Percentiles rank a stretch among this genome's conserved stretches.
Evolutionary conservation across 2,797 vertebrate genomes (phyloP).

Genomic region (Paguma larvata): DNA sequence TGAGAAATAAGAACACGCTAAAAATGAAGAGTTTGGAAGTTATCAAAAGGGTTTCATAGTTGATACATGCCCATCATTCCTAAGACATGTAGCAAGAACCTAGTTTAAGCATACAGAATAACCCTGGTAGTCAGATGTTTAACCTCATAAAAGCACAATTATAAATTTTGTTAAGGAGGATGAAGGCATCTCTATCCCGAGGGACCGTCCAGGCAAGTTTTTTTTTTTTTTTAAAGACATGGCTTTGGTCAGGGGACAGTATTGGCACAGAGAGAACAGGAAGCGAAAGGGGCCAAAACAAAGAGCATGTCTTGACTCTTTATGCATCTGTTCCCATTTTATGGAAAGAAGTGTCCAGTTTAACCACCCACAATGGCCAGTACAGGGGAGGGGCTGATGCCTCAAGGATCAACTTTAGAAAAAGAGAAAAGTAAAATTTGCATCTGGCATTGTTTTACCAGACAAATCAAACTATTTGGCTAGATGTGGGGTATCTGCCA

Average conservation of each 20-base stretch:
- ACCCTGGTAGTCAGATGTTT: background rate
- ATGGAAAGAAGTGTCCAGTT: background rate
- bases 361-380: background rate
- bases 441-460: slow-evolving; percentile 68
- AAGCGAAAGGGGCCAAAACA: background rate
- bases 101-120: background rate
- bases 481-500: fast-evolving
- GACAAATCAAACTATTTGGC: background rate
- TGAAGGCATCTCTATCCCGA: background rate
- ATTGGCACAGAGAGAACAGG: background rate
- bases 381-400: background rate
- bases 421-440: background rate
- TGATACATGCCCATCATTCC: background rate
- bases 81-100: background rate
- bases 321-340: background rate
- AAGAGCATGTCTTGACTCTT: background rate
- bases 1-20: background rate
- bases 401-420: slow-evolving; percentile 59
- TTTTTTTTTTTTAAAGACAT: background rate
- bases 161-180: background rate
- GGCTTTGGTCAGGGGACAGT: background rate
- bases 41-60: background rate
- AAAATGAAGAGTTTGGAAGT: background rate
- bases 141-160: background rate
- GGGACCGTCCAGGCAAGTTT: background rate